phyloP scores from a whole-genome alignment of 1,140 invertebrate species.

The Bombus turneri region DNA sequence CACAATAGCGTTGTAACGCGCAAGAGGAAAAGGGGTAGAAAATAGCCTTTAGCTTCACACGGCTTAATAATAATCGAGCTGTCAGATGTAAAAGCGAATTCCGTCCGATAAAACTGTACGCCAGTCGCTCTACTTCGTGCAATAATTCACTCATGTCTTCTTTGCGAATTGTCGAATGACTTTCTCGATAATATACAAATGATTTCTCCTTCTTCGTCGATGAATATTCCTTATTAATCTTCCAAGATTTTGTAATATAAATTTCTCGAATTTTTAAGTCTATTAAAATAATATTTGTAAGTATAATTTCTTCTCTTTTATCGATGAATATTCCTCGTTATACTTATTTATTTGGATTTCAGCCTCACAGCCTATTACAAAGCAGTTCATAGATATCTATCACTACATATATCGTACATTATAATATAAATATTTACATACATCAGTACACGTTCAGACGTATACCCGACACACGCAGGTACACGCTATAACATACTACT shows the following conservation, averaged over 20 bases:
- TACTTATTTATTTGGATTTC: no score
- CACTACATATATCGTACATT: no score
- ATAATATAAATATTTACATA: no score
- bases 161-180: conserved; percentile 13
- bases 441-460: no score
- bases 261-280: not conserved
- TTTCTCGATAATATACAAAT: conserved; percentile 10
- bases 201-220: not conserved
- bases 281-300: not conserved
- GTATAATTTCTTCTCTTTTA: no score
- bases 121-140: not conserved
- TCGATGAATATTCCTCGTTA: no score
- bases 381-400: no score
- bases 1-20: not conserved
- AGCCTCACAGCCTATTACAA: no score
- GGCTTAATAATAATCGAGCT: conserved; percentile 26
- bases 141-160: conserved; percentile 18
- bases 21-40: not conserved
- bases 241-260: not conserved
- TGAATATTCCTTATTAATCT: not conserved
- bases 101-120: conserved; percentile 22
- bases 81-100: conserved; percentile 22
- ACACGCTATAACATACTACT: no score
- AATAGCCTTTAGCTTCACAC: conserved; percentile 1
- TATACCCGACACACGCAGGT: no score